These are phyloP conservation scores for Poeciliopsis turneri DNA, from an alignment of 2,797 vertebrate genomes.

Conservation along the genomic window DNA sequence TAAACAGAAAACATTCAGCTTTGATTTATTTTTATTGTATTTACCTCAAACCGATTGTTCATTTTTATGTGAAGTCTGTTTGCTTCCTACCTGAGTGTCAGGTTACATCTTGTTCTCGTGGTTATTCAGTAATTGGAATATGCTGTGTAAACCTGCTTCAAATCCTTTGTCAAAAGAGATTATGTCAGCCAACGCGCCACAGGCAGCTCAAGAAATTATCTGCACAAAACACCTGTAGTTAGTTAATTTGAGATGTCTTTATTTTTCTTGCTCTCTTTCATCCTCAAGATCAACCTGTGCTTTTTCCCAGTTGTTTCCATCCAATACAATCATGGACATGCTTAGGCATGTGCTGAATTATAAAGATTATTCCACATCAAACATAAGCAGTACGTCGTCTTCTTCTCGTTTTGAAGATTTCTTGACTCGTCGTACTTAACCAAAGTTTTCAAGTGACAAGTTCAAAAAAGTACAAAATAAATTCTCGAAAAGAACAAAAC, in stretches of 20 bases:
- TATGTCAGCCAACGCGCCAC: conserved; percentile 13
- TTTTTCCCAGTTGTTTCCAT: background rate
- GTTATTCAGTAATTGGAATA: conserved; percentile 15
- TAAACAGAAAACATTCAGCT: background rate
- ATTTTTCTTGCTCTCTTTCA: background rate
- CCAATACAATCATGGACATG: too few species aligned
- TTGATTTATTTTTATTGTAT: background rate
- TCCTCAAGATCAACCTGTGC: background rate
- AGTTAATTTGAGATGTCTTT: background rate
- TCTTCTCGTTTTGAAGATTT: background rate
- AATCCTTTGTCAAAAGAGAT: conserved; percentile 31
- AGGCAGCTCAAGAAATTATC: background rate
- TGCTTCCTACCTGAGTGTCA: conserved; percentile 21
- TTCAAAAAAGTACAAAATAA: background rate
- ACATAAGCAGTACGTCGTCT: too few species aligned
- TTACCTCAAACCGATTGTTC: background rate
- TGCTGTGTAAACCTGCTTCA: conserved; percentile 28
- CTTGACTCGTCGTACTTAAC: background rate
- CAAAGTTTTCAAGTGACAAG: background rate
- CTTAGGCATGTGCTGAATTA: background rate
- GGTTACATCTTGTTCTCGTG: conserved; percentile 4
- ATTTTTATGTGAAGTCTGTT: background rate
- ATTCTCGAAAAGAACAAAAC: background rate
- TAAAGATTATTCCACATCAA: background rate
- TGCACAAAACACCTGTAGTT: background rate